Conservation (phyloP, 2,113 vertebrate species). For the Todiramphus saurophagus region DNA sequence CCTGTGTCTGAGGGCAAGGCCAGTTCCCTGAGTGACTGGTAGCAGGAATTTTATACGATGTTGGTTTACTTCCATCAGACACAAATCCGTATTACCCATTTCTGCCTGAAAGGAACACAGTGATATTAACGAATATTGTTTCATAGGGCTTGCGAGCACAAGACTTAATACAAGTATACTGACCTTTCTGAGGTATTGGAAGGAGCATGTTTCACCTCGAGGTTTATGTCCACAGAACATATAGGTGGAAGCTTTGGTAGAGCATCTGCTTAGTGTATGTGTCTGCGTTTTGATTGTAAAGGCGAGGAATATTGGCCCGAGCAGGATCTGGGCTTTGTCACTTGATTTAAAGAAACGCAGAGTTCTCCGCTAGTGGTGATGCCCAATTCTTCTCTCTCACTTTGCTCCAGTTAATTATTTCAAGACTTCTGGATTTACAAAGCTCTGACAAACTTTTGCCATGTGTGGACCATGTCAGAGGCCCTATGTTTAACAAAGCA, state of each 20-base stretch:
- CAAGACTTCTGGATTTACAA: background rate
- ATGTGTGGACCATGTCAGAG: background rate
- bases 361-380: background rate
- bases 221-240: background rate
- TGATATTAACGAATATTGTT: background rate
- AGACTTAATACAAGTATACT: background rate
- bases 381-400: background rate
- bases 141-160: accelerated
- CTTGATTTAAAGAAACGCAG: background rate
- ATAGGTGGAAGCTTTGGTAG: background rate
- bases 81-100: background rate
- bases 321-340: background rate
- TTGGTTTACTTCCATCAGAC: background rate
- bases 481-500: background rate
- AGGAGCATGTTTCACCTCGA: background rate
- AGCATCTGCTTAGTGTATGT: background rate
- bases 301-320: background rate
- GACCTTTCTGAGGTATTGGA: background rate
- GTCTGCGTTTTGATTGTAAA: background rate
- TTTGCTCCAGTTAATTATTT: background rate
- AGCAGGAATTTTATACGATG: background rate
- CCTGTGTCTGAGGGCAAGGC: background rate
- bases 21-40: background rate
- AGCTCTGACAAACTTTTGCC: background rate
- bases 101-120: background rate